Conservation (phyloP, 2,113 vertebrate species). For the Passer domesticus region DNA sequence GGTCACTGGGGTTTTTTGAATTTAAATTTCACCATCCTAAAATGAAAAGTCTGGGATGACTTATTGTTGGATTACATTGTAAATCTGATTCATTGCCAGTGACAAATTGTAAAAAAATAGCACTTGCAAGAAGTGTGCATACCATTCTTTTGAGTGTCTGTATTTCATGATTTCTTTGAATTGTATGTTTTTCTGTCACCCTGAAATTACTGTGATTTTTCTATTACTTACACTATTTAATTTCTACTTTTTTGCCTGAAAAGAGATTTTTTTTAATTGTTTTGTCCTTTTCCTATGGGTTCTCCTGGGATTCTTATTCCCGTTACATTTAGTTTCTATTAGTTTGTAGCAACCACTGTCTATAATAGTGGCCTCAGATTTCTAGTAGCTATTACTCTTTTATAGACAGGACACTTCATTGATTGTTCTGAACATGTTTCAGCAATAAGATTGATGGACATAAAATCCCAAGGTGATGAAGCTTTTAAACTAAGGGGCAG, state of each 20-base stretch:
- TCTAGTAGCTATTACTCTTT: conserved; percentile 37
- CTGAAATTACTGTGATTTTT: neutral
- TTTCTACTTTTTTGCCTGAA: neutral
- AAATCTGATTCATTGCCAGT: neutral
- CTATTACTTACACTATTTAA: neutral
- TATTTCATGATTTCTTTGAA: neutral
- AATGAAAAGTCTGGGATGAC: neutral
- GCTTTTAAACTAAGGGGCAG: neutral
- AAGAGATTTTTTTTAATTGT: neutral
- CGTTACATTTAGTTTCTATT: neutral
- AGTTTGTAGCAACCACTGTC: conserved; percentile 13
- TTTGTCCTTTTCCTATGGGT: neutral
- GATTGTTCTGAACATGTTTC: conserved; percentile 49
- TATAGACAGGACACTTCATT: conserved; percentile 34
- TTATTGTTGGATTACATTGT: neutral
- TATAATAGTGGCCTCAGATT: neutral
- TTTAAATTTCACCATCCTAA: neutral
- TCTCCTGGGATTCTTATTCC: neutral
- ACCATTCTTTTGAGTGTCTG: neutral
- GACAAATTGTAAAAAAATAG: neutral
- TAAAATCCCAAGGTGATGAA: neutral
- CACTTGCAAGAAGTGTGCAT: neutral
- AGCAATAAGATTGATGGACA: conserved; percentile 2
- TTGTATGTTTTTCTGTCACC: neutral
- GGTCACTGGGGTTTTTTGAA: neutral